Percentiles rank a stretch among this genome's conserved stretches.
phyloP scores from a whole-genome alignment of 2,113 vertebrate genomes.

The Mus pahari region DNA sequence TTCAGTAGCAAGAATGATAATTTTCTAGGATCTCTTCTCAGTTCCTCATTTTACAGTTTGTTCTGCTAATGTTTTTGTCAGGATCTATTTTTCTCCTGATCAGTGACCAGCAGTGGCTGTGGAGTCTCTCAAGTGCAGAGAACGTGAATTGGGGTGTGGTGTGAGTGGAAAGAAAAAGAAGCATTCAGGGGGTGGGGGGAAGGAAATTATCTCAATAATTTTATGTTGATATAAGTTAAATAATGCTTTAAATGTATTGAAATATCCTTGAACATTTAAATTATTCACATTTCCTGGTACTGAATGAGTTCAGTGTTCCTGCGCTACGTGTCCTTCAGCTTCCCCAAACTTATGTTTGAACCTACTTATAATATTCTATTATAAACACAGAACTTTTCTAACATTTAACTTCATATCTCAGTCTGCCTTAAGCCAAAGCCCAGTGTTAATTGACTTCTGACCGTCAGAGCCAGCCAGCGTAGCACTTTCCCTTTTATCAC shows the following conservation, averaged over 20 bases:
- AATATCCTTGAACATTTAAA: conserved; percentile 24
- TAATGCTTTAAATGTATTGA: not conserved
- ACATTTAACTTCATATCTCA: not conserved
- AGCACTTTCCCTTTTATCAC: not conserved
- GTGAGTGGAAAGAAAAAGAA: not conserved
- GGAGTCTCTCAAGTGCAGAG: not conserved
- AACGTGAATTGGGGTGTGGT: not conserved
- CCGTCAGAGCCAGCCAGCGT: not conserved
- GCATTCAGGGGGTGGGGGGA: not conserved
- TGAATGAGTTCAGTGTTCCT: not conserved
- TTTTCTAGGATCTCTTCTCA: conserved; percentile 38
- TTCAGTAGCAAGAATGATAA: conserved; percentile 31
- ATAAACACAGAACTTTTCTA: not conserved
- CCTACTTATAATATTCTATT: not conserved
- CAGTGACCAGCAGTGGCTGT: not conserved
- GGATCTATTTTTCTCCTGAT: not conserved
- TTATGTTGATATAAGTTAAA: conserved; percentile 12
- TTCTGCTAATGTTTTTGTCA: not conserved
- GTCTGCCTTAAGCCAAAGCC: not conserved
- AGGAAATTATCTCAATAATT: conserved; percentile 24
- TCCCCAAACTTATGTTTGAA: not conserved
- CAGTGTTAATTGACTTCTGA: conserved; percentile 36
- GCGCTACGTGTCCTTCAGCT: not conserved
- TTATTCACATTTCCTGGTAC: not conserved
- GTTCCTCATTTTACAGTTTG: not conserved